These are phyloP conservation scores for Prunella fulvescens DNA, from an alignment of 2,113 vertebrate species.

Conservation along the genomic window DNA sequence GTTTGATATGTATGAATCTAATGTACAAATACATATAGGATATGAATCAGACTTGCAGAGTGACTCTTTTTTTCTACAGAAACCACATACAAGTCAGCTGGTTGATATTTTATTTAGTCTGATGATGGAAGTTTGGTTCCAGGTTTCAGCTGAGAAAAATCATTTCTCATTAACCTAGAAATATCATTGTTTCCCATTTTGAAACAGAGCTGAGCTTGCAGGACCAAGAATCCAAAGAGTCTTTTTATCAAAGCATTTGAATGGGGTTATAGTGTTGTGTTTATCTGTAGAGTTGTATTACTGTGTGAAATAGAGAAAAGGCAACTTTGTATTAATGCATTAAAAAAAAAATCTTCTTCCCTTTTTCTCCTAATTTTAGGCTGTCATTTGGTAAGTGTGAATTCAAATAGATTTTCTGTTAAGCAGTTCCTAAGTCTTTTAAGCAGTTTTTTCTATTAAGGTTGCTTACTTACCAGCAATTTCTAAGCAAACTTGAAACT, in stretches of 20 bases:
- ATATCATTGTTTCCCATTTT: neutral
- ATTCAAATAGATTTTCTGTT: neutral
- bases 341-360: neutral
- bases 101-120: neutral
- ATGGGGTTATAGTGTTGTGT: neutral
- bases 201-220: neutral
- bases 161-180: neutral
- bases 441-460: neutral
- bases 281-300: neutral
- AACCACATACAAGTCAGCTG: neutral
- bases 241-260: neutral
- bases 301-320: neutral
- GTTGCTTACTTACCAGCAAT: neutral
- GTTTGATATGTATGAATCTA: neutral
- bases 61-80: neutral
- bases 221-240: neutral
- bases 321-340: neutral
- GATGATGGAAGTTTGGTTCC: neutral
- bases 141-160: neutral
- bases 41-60: neutral
- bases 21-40: neutral
- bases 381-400: neutral
- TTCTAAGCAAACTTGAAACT: neutral
- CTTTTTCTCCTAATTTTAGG: neutral
- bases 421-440: neutral